These are phyloP conservation scores for Neoniphon sammara DNA, from an alignment of 2,797 vertebrate species.

Conservation along the genomic window DNA sequence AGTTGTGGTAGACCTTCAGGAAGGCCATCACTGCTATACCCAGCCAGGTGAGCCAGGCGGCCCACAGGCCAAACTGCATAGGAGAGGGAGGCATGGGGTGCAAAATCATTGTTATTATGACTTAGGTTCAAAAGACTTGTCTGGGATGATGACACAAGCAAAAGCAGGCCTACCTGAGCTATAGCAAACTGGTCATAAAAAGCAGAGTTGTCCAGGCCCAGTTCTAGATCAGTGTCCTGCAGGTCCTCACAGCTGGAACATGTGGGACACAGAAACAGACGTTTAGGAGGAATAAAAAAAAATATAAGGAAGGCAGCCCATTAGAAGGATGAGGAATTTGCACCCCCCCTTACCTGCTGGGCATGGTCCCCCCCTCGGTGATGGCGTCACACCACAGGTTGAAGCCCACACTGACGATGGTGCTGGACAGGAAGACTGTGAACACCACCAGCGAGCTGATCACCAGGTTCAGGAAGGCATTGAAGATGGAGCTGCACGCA, in stretches of 20 bases:
- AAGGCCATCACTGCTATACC: slow-evolving; percentile 92
- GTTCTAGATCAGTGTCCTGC: slow-evolving; percentile 92
- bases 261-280: slow-evolving; percentile 1
- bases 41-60: slow-evolving; percentile 96
- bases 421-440: slow-evolving; percentile 94
- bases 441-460: slow-evolving; percentile 93
- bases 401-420: slow-evolving; percentile 96
- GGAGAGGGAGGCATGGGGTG: neutral
- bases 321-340: neutral
- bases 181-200: slow-evolving; percentile 97
- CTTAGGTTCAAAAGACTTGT: neutral
- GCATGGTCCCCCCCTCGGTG: slow-evolving; percentile 90
- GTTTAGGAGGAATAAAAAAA: slow-evolving; percentile 3
- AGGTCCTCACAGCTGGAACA: slow-evolving; percentile 91
- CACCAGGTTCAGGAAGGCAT: slow-evolving; percentile 94
- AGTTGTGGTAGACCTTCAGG: slow-evolving; percentile 95
- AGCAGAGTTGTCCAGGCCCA: slow-evolving; percentile 92
- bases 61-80: slow-evolving; percentile 94
- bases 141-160: neutral
- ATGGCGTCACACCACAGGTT: slow-evolving; percentile 96
- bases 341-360: slow-evolving; percentile 86
- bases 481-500: slow-evolving; percentile 91
- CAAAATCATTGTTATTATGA: neutral
- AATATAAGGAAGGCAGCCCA: neutral
- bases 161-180: slow-evolving; percentile 87